phyloP scores from a whole-genome alignment of 2,888 invertebrate species.

The Zygogramma bicolorata region DNA sequence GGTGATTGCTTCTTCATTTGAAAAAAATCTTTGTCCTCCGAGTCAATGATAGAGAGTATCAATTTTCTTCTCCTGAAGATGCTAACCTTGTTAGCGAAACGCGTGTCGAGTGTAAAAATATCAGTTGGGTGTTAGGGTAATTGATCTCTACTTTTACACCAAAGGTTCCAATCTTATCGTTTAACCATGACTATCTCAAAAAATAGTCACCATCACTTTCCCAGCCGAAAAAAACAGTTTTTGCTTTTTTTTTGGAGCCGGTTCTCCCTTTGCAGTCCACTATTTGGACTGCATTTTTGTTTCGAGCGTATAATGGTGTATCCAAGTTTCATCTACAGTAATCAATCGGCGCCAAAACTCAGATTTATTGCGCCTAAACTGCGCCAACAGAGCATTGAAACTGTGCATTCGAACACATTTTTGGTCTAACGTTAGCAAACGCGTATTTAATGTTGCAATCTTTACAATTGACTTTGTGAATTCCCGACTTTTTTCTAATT shows the following conservation, averaged over 20 bases:
- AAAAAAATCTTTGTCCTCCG: not conserved
- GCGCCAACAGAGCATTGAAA: conserved; percentile 32
- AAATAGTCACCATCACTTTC: not conserved
- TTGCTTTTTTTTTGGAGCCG: not conserved
- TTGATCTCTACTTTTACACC: no score
- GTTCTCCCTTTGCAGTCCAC: not conserved
- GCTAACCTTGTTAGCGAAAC: no score
- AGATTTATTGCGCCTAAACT: conserved; percentile 56
- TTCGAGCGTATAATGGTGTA: not conserved
- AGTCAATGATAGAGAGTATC: not conserved
- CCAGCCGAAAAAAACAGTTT: not conserved
- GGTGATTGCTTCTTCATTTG: not conserved
- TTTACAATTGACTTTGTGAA: no score
- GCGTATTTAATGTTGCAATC: not conserved
- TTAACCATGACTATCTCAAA: conserved; percentile 20
- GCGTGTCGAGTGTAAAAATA: no score
- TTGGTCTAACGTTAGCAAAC: conserved; percentile 13
- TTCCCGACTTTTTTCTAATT: no score
- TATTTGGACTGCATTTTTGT: not conserved
- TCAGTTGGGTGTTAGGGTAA: no score
- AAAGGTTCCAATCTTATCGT: no score
- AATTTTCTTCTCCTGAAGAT: not conserved
- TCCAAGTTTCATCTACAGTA: not conserved
- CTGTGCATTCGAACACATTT: conserved; percentile 11
- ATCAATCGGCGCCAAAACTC: conserved; percentile 30